Conservation (phyloP, 2,888 invertebrate genomes). For the Calameuta filiformis region DNA sequence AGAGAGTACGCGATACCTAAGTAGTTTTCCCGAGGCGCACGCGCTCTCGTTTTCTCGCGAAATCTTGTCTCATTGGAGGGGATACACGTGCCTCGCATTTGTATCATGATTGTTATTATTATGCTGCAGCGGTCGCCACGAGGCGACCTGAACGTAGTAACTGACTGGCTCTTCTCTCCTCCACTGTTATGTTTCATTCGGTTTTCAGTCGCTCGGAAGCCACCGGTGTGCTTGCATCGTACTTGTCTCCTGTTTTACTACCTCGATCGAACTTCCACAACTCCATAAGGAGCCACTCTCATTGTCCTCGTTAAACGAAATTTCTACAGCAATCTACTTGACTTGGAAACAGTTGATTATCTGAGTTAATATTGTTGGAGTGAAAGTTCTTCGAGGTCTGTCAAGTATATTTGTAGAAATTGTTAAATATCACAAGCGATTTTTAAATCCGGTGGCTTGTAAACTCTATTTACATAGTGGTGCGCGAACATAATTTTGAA, state of each 20-base stretch:
- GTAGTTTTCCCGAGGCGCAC: constrained; percentile 16
- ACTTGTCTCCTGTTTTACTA: not conserved
- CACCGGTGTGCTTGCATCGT: constrained; percentile 21
- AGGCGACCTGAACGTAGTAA: not conserved
- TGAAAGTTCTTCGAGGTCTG: not conserved
- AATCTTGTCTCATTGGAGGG: constrained; percentile 35
- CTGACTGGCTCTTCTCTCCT: not conserved
- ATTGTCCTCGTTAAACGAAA: not conserved
- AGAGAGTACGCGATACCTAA: not conserved
- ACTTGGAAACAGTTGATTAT: not conserved
- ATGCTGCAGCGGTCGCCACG: not conserved
- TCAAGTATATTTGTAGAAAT: not conserved
- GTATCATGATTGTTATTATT: constrained; percentile 43
- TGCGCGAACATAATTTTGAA: not conserved
- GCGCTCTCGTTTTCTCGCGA: constrained; percentile 33
- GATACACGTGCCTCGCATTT: constrained; percentile 45
- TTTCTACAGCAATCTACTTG: not conserved
- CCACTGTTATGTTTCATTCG: not conserved
- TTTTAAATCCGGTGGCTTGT: not conserved
- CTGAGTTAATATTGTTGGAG: not conserved
- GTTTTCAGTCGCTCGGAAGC: constrained; percentile 31
- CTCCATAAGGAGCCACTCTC: not conserved
- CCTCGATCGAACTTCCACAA: not conserved
- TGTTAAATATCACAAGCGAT: not conserved
- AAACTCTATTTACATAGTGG: not conserved